Evolutionary conservation across 2,797 vertebrate genomes (phyloP), one percentile per base, ranked within the genome.

Genomic region (Fratercula arctica): DNA sequence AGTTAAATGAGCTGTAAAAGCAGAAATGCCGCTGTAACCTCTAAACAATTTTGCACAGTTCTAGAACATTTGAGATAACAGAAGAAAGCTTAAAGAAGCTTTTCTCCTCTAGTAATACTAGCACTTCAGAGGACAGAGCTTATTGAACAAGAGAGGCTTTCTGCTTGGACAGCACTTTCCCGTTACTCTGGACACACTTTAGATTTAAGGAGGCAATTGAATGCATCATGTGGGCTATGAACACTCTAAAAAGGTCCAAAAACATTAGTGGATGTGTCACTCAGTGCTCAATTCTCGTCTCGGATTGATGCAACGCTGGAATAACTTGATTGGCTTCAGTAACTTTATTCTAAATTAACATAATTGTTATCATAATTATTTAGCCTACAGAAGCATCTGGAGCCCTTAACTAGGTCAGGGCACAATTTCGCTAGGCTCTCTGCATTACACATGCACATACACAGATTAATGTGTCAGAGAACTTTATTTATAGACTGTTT

Each of bases 1-100:
- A 96, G 97, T 95, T 97, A 98, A 98, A 98, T 97, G 97, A 98
- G 94, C 96, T 98, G 96, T 96, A 97, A 97, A 97, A 97, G 91
- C 94, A 95, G 96, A 96, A 96, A 97, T 14, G 54, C 88, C 0
- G 84, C 87, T 75, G 85, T 97, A 97, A 96, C 91, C 96, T 95
- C 74, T 85, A 93, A 96, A 97, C 97, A 94, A 86, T 98, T 98
- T 98, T 95, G 95, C 88, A 90, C 87, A 89, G 95, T 97, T 98
- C 96, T 97, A 97, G 97, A 97, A 97, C 93, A 83, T 94, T 92
- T 92, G 79, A 87, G 96, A 97, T 95, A 96, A 93, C 90, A 90
- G 29, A 84, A 96, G 93, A 89, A 97, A 97, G 67, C 90, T 94
- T 93, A 92, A 95, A 89, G 89, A 77, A 91, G 93, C 56, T 87